Base-by-base conservation (phyloP, 92 coral and sea anemone genomes). In the Epizoanthus illoricatus region DNA sequence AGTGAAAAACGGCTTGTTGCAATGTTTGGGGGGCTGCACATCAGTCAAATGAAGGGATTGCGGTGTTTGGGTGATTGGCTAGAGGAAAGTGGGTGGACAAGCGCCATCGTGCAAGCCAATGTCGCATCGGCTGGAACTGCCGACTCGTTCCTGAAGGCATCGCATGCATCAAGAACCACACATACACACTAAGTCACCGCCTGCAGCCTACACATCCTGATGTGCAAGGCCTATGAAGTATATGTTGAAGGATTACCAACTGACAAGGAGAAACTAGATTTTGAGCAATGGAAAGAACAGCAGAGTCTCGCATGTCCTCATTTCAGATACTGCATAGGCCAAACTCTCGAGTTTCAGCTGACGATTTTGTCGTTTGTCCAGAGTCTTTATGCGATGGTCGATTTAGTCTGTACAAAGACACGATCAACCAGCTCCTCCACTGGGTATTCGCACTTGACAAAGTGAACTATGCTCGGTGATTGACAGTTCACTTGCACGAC, bases 401-500 rank as follows among this genome's bases (percentile, higher is more conserved):
- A 69, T 87, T 87, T 55, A 23, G 74, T 2, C 87, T 81, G 3
- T 82, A 87, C 60, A 56, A 49, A 10, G 64, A 87, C 17, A 2
- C 76, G 11, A 58, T 87, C 21, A 81, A 56, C 16, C 24, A 73
- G 56, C 33, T 87, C 12, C 86, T 73, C 1, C 90, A 85, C 60
- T 83, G 90, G 80, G 66, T 74, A 75, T 87, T 87, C 43, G 82
- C 86, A 0, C 83, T 87, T 4, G 86, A 87, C 42, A 67, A 87
- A 15, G 40, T 23, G 19, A 59, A 81, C 43, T 87, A 87, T 62
- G 80, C 87, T n/a, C 41, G 87, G 47, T 87, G 90, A 87, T 65
- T 87, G 42, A 76, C 90, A 56, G 65, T 87, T 7, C 90, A 87
- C 58, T 15, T 87, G n/a, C 90, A 75, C 55, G 90, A 83, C 81